These are phyloP conservation scores for Bovichtus variegatus DNA, from an alignment of 2,797 vertebrate genomes.

Conservation along the genomic window DNA sequence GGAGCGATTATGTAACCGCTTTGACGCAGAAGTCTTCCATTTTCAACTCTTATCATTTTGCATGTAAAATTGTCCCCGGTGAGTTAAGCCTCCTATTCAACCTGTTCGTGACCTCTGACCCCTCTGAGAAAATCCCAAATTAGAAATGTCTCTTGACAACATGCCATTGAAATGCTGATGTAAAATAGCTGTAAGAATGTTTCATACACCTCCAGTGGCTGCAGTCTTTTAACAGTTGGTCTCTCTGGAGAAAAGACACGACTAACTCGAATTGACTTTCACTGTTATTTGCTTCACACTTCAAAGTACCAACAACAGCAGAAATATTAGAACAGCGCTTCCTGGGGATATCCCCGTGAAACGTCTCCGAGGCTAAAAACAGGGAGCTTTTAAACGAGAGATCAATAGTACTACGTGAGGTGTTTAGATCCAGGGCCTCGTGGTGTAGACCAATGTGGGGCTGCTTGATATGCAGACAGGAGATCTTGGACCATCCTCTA, in stretches of 20 bases:
- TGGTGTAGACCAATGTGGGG: neutral
- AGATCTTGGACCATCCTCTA: neutral
- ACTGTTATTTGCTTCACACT: conserved; percentile 42
- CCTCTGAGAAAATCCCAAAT: neutral
- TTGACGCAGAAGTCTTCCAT: conserved; percentile 40
- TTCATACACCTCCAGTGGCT: neutral
- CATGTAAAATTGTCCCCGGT: conserved; percentile 8
- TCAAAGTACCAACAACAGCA: conserved; percentile 28
- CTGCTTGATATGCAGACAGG: neutral
- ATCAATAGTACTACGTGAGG: conserved; percentile 29
- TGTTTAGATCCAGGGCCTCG: neutral
- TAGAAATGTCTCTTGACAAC: too few relatives aligned
- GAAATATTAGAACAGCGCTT: conserved; percentile 14
- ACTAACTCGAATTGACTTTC: conserved; percentile 43
- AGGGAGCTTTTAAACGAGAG: conserved; percentile 13
- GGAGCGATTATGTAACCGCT: conserved; percentile 63
- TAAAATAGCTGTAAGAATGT: neutral
- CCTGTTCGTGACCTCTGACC: conserved; percentile 28
- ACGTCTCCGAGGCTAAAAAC: neutral
- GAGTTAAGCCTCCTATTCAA: neutral
- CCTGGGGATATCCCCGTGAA: conserved; percentile 21
- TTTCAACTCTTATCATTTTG: conserved; percentile 26
- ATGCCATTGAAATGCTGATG: neutral
- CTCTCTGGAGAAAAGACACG: conserved; percentile 24
- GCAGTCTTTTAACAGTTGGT: neutral